Base-by-base conservation (phyloP, 2,888 invertebrate genomes). In the Heliconius ethilla region DNA sequence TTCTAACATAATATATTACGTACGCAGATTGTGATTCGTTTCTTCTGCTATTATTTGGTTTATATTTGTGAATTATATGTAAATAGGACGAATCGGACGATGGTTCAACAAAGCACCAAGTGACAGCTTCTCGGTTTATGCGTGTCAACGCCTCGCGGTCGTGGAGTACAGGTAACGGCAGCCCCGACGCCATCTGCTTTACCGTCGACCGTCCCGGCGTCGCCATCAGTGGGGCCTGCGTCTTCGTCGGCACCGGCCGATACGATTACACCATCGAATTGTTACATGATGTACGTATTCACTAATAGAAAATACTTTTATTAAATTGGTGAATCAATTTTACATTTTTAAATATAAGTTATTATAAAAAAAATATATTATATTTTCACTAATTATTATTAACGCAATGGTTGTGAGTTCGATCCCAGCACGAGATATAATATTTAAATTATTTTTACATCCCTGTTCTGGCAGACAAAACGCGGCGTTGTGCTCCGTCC, bases 131-230 rank as follows among this genome's bases (percentile, higher is more conserved):
- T 59, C 95, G 99, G 40, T 99, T 99, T 90, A 97, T 98, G 66
- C 96, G 98, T 72, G 97, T 97, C 69, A 99, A 98, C 89, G 96
- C 97, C 83, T 97, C 97, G 73, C 96, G 98, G 69, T 97, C 98
- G 0, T 99, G 99, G 99, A 99, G 99, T 89, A 98, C 99, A 0
- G 98, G 99, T 6, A 98, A 98, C 89, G 99, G 99, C 51, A 98
- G 98, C 15, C 98, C 99, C 0, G 99, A 99, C 92, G 99, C 99
- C 0, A 97, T 99, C 85, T 98, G 98, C 86, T 98, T 99, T 87
- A 97, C 97, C 59, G 99, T 99, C 15, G 99, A 99, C 92, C 95
- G 97, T 29, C 95, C 97, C 0, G 99, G 99, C 3, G 96, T 99
- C 70, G 96, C 97, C 37, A 95, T 99, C 65, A 97, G 97, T 45